Base-by-base conservation (phyloP, 53 echinoderm and acorn worm species). In the Holothuria leucospilota region DNA sequence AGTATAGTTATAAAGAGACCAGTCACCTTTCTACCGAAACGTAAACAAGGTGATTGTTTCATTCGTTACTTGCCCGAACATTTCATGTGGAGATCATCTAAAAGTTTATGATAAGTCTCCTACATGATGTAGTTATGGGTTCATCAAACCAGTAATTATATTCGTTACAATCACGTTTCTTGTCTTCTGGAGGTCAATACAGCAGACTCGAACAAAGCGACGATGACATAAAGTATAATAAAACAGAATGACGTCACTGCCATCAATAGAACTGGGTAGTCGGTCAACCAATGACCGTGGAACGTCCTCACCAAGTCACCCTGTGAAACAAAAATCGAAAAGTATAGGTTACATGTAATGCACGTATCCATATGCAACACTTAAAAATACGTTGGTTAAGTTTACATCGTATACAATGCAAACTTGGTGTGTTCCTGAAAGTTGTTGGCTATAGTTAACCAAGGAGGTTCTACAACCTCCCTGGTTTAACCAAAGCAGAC, bases 281-380 rank as follows among this genome's bases (percentile, higher is more conserved):
- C 83, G 34, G 67, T 83, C 65, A 83, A 27, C 83, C 83, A 83
- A 28, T 83, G 67, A 41, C 83, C 83, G 51, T 67, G 83, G 29
- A 83, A 83, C 20, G 65, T 83, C 21, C 83, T 64, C 20, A 83
- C 66, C 42, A 83, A 66, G 67, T 83, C 83, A 14, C 83, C 65
- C 83, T 83, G 67, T 20, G 46, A 23, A 26, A 25, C 40, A 83
- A 38, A 79, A 59, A 34, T 29, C 68, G 16, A 67, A 67, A 67
- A 25, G 46, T 4, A 46, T 0, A 46, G 46, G 65, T 25, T 28
- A 64, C 23, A 64, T 2, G 34, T 34, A 49, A 6, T 56, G 56
- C 56, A 56, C 15, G 56, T 6, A 6, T 2, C n/a, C 8, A 34
- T 46, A 46, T 8, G 0, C 64, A 63, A 5, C 64, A 27, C 27